Percentiles rank a stretch among this genome's conserved stretches.
phyloP scores from a whole-genome alignment of 2,113 vertebrate genomes.

The Antennarius striatus region DNA sequence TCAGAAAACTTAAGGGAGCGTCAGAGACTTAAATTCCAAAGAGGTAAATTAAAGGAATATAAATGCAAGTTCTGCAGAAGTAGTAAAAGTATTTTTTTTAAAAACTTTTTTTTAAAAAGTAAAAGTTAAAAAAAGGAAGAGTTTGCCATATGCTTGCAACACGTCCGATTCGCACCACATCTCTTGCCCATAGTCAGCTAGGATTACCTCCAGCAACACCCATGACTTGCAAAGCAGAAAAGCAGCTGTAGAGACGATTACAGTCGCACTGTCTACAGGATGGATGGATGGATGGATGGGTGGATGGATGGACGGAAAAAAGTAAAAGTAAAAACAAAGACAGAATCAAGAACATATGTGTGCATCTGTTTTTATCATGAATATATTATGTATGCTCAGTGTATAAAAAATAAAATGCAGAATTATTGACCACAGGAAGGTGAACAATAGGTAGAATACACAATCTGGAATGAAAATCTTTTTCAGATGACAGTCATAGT shows the following conservation, averaged over 20 bases:
- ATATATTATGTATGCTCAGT: neutral
- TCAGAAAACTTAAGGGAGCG: neutral
- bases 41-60: no score
- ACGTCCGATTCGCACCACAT: no score
- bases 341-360: neutral
- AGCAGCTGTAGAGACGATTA: no score
- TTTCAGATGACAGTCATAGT: conserved; percentile 28
- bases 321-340: neutral
- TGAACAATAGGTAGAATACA: neutral
- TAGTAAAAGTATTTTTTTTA: no score
- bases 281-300: no score
- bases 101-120: conserved; percentile 1
- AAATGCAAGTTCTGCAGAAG: conserved; percentile 3
- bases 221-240: no score
- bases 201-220: no score
- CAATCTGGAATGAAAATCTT: conserved; percentile 14
- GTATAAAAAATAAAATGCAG: neutral
- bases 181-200: no score
- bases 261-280: no score
- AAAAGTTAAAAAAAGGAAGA: conserved; percentile 1
- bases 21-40: conserved; percentile 5
- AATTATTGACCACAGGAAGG: neutral
- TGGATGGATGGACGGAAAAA: neutral
- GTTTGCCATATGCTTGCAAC: neutral
- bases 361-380: neutral